phyloP scores from a whole-genome alignment of 2,888 invertebrate species.

The Cactoblastis cactorum region DNA sequence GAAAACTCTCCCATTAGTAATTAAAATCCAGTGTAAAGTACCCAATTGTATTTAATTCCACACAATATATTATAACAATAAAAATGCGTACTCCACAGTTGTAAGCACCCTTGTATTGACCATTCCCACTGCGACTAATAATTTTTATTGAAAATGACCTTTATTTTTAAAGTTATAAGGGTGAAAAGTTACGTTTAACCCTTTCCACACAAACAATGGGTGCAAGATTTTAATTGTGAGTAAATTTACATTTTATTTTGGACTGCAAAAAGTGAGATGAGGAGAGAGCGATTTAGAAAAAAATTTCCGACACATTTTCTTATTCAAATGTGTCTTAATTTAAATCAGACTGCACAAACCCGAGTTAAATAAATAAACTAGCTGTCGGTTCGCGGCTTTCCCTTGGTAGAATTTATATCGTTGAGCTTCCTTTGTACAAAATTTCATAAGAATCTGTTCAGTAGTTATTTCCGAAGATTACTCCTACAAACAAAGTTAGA shows the following conservation, averaged over 20 bases:
- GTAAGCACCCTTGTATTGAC: constrained; percentile 17
- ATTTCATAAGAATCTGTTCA: no score
- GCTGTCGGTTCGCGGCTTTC: no score
- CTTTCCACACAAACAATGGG: constrained; percentile 10
- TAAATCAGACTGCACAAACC: no score
- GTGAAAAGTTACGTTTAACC: neutral
- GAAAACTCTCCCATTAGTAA: neutral
- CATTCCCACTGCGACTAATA: constrained; percentile 15
- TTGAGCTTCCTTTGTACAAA: no score
- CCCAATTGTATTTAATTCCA: neutral
- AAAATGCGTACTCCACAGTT: constrained; percentile 2
- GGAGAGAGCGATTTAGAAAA: neutral
- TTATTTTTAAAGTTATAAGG: neutral
- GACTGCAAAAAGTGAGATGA: neutral
- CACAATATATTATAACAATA: neutral
- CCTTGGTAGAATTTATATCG: no score
- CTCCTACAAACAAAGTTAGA: no score
- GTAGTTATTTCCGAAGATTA: no score
- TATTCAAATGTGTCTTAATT: no score
- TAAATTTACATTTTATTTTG: constrained; percentile 4
- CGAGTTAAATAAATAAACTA: no score
- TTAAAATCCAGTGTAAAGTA: neutral
- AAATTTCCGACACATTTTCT: neutral
- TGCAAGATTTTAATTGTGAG: constrained; percentile 20
- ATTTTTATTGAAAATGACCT: neutral